phyloP scores from a whole-genome alignment of 2,888 invertebrate genomes.

The Boloria selene region DNA sequence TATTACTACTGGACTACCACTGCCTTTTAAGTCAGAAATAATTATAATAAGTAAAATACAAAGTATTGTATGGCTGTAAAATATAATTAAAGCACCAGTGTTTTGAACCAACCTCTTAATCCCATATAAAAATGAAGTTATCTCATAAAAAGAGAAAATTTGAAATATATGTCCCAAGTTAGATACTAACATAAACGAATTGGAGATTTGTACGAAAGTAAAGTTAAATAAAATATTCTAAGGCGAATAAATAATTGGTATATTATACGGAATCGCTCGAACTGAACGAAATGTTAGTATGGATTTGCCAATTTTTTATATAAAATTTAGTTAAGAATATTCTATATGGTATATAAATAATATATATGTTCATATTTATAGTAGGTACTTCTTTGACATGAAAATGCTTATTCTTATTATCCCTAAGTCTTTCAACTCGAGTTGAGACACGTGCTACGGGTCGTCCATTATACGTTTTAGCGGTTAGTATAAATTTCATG shows the following conservation, averaged over 20 bases:
- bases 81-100: not conserved
- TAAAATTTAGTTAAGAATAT: too few relatives aligned
- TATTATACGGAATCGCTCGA: conserved; percentile 60
- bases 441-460: too few relatives aligned
- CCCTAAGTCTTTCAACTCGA: too few relatives aligned
- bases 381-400: too few relatives aligned
- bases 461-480: too few relatives aligned
- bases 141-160: not conserved
- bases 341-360: too few relatives aligned
- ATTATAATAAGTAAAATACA: not conserved
- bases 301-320: conserved; percentile 37
- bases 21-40: too few relatives aligned
- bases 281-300: conserved; percentile 18
- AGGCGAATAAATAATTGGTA: conserved; percentile 62
- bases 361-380: too few relatives aligned
- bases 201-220: conserved; percentile 53
- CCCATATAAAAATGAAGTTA: conserved; percentile 8
- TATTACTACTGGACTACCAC: too few relatives aligned
- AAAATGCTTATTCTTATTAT: too few relatives aligned
- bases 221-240: conserved; percentile 54
- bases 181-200: conserved; percentile 23
- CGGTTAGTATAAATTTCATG: too few relatives aligned
- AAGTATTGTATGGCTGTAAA: not conserved
- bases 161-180: conserved; percentile 21
- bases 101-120: not conserved